These are phyloP conservation scores for Spilosoma lubricipeda DNA, from an alignment of 2,888 invertebrate genomes.

Conservation along the genomic window DNA sequence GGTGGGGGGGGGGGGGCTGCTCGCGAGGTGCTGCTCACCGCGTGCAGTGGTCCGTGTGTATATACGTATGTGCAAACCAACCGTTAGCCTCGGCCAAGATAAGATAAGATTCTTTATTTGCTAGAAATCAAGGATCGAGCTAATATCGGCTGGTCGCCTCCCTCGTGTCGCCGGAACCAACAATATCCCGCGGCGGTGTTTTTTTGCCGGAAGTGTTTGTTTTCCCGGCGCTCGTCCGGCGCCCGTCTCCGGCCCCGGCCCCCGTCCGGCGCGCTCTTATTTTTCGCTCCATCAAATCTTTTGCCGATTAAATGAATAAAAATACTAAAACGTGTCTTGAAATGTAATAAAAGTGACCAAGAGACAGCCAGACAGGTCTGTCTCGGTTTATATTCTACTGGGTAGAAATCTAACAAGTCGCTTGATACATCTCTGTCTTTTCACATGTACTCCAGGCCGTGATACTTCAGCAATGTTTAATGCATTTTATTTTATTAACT, in stretches of 20 bases:
- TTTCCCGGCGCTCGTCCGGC: constrained; percentile 26
- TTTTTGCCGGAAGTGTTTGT: constrained; percentile 36
- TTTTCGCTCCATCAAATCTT: constrained; percentile 2
- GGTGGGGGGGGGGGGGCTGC: too few relatives aligned
- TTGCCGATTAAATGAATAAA: not conserved
- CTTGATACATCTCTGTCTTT: not conserved
- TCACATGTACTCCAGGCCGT: not conserved
- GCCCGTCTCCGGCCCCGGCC: constrained; percentile 7
- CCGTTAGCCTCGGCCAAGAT: not conserved
- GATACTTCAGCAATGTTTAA: too few relatives aligned
- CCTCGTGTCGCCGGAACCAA: constrained; percentile 30
- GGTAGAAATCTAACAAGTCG: too few relatives aligned
- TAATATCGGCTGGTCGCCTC: constrained; percentile 1
- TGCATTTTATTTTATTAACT: too few relatives aligned
- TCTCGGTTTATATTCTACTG: too few relatives aligned
- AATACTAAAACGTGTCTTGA: not conserved
- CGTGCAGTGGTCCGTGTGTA: not conserved
- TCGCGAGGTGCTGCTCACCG: not conserved
- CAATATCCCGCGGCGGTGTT: constrained; percentile 45
- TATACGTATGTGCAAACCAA: too few relatives aligned
- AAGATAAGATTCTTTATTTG: too few relatives aligned
- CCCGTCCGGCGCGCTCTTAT: constrained; percentile 12
- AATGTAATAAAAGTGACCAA: not conserved
- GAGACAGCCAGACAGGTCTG: not conserved
- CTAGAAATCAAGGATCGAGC: too few relatives aligned